Base-by-base conservation (phyloP, 2,888 invertebrate genomes). In the Agrochola circellaris region DNA sequence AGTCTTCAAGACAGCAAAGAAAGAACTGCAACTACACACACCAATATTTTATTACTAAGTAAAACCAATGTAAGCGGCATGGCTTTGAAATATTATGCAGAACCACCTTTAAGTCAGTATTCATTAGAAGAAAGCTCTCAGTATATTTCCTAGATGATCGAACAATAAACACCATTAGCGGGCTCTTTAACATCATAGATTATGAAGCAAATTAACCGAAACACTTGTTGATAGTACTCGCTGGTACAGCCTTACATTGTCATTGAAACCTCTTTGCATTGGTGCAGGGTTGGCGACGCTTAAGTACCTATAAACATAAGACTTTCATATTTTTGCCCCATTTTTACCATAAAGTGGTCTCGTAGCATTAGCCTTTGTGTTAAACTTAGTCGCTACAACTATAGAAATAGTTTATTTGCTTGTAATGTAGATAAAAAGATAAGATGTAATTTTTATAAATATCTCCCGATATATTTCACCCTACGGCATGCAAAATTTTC, bases 151-250 rank as follows among this genome's bases (percentile, higher is more conserved):
- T 42, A 48, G 72, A 67, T 73, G 23, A 62, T 13, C 48, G 42
- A 67, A 78, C 70, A 82, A 85, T 82, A 82, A 78, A 82, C 60
- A 85, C 58, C 64, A 84, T 84, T 86, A 85, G 73, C 73, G 15
- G 66, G 20, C 68, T 62, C 71, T 64, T 76, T 54, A 72, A 56
- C 72, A 15, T 66, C 66, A 42, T 76, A 76, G 58, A 76, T 81
- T 85, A 73, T 78, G 78, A 72, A 77, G 68, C 74, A 78, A 83
- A 82, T 82, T 85, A 85, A 60, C 68, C 42, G 73, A 61, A 85
- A 77, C 81, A 81, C 70, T 75, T 54, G 61, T 71, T 58, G 60
- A 61, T 72, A 68, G 67, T 67, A 48, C 34, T 1, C 26, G 67
- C 17, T 74, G 45, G 65, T 42, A 58, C 54, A 48, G 26, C 56